These are phyloP conservation scores for Canis aureus DNA, from an alignment of 2,113 vertebrate genomes.

Conservation along the genomic window DNA sequence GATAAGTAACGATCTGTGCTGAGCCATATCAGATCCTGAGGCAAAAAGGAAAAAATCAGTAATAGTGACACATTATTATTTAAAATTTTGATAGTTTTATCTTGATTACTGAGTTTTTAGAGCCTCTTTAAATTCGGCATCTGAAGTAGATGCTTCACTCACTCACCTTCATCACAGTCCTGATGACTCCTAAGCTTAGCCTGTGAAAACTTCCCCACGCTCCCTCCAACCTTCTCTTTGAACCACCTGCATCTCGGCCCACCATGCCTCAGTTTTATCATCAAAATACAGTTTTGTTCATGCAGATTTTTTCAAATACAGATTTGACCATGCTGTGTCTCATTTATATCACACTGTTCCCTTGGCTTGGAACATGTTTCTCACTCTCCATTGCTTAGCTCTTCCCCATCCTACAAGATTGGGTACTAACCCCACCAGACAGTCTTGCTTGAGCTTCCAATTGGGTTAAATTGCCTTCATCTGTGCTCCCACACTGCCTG, in stretches of 20 bases:
- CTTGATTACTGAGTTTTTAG: background rate
- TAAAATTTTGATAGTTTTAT: conserved; percentile 1
- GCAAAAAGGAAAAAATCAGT: conserved; percentile 3
- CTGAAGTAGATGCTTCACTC: background rate
- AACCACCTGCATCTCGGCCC: background rate
- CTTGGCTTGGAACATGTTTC: background rate
- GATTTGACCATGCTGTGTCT: background rate
- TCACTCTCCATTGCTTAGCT: background rate
- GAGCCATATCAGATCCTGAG: background rate
- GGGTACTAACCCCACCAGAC: background rate
- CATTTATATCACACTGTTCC: background rate
- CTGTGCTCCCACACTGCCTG: no score
- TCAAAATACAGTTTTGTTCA: background rate
- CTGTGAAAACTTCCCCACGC: no score
- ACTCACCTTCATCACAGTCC: background rate
- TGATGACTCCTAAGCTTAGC: background rate
- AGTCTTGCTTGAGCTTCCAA: background rate
- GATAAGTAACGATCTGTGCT: background rate
- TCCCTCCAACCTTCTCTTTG: background rate
- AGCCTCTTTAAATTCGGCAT: background rate
- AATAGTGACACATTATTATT: background rate
- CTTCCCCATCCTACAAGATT: background rate
- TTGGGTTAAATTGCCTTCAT: background rate
- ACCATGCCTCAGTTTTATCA: background rate
- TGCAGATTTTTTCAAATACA: background rate